Evolutionary conservation across 2,113 vertebrate species (phyloP), one percentile per base, ranked within the genome.

Genomic region (Laterallus jamaicensis): DNA sequence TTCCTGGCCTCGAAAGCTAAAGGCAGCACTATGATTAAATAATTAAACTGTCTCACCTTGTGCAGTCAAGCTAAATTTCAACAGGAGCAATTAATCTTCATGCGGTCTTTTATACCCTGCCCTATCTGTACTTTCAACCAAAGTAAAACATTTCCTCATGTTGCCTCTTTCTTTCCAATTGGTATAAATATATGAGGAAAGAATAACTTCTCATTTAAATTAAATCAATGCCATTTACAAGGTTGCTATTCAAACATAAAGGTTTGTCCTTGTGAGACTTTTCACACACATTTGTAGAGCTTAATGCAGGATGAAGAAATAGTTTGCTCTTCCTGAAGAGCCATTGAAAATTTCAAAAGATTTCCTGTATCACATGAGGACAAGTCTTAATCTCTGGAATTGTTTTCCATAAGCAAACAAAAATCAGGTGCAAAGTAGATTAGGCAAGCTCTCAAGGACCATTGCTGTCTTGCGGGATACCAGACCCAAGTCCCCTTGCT

Each of bases 21-120:
- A 52, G 92, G 80, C 37, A 63, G 86, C 68, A 50, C 62, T 73
- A 35, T 92, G 91, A 96, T 97, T 94, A 96, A 94, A 96, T 96
- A 97, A 98, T 93, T 98, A 97, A 97, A 97, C 95, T 83, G 94
- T 95, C 96, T 98, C 97, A 97, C 91, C 95, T 97, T 96, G 75
- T 89, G 86, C 93, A 93, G 95, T 88, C 96, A 96, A 95, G 90
- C 92, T 94, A 78, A 95, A 96, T 97, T 96, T 97, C 97, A 96
- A 93, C 9, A 70, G 85, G 58, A 93, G 82, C 81, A 96, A 98
- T 96, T 97, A 94, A 97, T 97, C 96, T 97, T 96, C 94, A 71
- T 55, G 22, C 58, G 55, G 87, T 95, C 86, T 97, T 97, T 96
- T 93, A 94, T 78, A 91, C 77, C 82, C 91, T 95, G 79, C 52